Base-by-base conservation (phyloP, 2,888 invertebrate species). In the Cremastinae sp. region DNA sequence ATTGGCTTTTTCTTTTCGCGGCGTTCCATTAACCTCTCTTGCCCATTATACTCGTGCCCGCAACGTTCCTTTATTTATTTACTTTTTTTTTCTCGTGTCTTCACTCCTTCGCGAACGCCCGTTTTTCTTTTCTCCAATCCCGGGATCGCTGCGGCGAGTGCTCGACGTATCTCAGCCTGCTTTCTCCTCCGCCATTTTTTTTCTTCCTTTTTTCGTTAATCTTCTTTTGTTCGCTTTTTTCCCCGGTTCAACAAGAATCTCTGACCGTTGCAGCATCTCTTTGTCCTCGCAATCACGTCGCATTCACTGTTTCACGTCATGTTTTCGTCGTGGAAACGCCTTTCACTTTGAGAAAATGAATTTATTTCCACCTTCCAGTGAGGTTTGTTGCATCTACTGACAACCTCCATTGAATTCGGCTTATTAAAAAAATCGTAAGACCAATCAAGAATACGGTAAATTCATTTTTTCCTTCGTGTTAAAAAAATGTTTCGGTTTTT, bases 21-120 rank as follows among this genome's bases (percentile, higher is more conserved):
- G 72, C 70, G 78, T 78, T 75, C 71, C 78, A 79, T 79, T 79
- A 79, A 79, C 79, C 74, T 78, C 74, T 68, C 75, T 74, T 55
- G 58, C 71, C 74, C 75, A 78, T 79, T 79, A 78, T 66, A 47
- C 70, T 76, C 75, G 75, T 75, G 68, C 73, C 58, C 73, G 68
- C 73, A 78, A 70, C 78, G 64, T 75, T 74, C 39, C 68, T 59
- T 78, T 78, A 78, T 79, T 77, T 74, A 79, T 79, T 79, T 71
- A 28, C 28, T 5, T 5, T 28, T 28, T 28, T 28, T 28, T 28
- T 5, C 28, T 28, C 28, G 28, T 5, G 28, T 28, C 75, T 73
- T 62, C 62, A 72, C 70, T 74, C 69, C 68, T 75, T 62, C 12
- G 55, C 37, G 35, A 71, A 53, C 61, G 55, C 61, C 28, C 66